Base-by-base conservation (phyloP, 2,888 invertebrate genomes). In the Dryococelus australis region DNA sequence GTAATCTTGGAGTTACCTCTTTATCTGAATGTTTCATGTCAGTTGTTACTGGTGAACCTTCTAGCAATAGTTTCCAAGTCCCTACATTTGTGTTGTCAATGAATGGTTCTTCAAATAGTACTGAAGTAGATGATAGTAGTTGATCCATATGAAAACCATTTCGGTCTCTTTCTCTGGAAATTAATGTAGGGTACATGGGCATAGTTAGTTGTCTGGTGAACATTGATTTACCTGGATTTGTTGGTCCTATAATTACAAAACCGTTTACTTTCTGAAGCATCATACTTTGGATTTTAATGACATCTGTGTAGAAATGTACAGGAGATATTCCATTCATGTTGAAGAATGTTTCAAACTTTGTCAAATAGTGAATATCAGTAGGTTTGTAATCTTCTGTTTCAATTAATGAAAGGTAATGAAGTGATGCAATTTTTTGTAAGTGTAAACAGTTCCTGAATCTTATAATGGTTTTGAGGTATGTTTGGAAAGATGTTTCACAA, bases 201-300 rank as follows among this genome's bases (percentile, higher is more conserved):
- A 27, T 0, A 6, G 83, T 83, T 20, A 83, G 20, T 12, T n/a
- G 28, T 26, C 83, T n/a, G 0, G 20, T 83, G 28, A 83, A 20
- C 83, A 83, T 83, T 9, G 83, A 83, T 20, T 83, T 83, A 9
- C 83, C 83, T 13, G 83, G 6, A 26, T 83, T 83, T 0, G 83
- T 83, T 0, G 28, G 28, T 28, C 28, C 35, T 83, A 20, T 12
- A n/a, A 28, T 83, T 0, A 83, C 83, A 27, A 83, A 83, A 5
- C 83, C 83, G 83, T 83, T 83, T 3, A 83, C 16, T 24, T 83
- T 83, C 28, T 83, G 10, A 2, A 24, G 6, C 65, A 65, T 65
- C 0, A 20, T 8, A 9, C 12, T 3, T 16, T 65, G 65, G 4
- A 65, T 16, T 65, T 65, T 16, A 65, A 65, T 65, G 20, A 65